Evolutionary conservation across 2,113 vertebrate species (phyloP).

Genomic region (Asarcornis scutulata): DNA sequence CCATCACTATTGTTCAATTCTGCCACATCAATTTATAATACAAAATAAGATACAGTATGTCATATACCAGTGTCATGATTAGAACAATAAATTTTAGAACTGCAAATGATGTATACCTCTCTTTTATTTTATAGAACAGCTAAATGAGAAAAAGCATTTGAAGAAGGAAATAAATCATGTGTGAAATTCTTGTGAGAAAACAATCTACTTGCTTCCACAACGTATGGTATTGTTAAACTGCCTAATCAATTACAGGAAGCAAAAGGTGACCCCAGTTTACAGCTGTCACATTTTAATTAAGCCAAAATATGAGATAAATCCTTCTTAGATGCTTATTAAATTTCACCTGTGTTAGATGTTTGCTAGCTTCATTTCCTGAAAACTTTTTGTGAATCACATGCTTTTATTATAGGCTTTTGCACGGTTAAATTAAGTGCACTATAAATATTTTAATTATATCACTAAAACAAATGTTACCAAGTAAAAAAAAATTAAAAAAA

Average conservation of each 20-base stretch:
- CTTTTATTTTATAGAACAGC: neutral
- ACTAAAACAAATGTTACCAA: neutral
- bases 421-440: neutral
- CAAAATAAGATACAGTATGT: neutral
- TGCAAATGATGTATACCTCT: neutral
- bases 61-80: neutral
- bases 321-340: neutral
- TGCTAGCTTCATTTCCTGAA: neutral
- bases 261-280: neutral
- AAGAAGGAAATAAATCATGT: conserved; percentile 26
- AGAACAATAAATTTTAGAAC: conserved; percentile 6
- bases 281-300: neutral
- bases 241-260: neutral
- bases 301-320: neutral
- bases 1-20: neutral
- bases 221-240: neutral
- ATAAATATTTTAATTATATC: neutral
- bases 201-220: neutral
- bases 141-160: conserved; percentile 2
- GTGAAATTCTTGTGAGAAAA: conserved; percentile 23
- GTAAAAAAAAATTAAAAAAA: neutral
- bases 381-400: neutral
- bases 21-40: neutral
- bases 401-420: neutral
- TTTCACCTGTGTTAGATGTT: neutral